These are phyloP conservation scores for Leucoraja erinaceus DNA, from an alignment of 2,113 vertebrate genomes.

Conservation along the genomic window DNA sequence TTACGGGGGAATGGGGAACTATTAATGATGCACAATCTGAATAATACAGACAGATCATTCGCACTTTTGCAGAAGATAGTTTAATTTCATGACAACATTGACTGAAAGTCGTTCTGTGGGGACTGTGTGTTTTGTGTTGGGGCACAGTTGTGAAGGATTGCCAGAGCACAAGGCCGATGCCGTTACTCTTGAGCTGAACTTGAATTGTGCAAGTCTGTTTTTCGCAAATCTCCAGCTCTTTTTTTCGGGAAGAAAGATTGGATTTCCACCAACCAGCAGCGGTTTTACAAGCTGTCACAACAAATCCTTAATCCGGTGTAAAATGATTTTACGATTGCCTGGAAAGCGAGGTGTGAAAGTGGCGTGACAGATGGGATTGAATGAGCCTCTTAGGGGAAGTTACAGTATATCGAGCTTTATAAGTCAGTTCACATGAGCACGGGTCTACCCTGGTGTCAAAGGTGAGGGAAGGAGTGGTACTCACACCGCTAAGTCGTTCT, in stretches of 20 bases:
- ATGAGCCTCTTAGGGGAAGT: conserved; percentile 40
- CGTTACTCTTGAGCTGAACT: not conserved
- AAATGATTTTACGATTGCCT: conserved; percentile 46
- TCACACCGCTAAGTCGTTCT: conserved; percentile 32
- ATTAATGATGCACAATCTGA: not conserved
- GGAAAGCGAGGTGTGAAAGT: conserved; percentile 41
- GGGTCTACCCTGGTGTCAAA: conserved; percentile 42
- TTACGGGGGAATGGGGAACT: not conserved
- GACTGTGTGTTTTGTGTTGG: not conserved
- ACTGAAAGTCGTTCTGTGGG: not conserved
- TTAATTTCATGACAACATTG: not conserved
- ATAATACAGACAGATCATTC: not conserved
- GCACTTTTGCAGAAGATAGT: not conserved
- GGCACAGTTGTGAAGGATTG: too few species aligned
- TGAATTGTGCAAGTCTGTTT: not conserved
- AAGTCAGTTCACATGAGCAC: conserved; percentile 42
- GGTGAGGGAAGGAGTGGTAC: conserved; percentile 35
- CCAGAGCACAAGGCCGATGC: too few species aligned
- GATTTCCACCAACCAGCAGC: conserved; percentile 42
- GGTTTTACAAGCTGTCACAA: conserved; percentile 41
- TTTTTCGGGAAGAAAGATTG: conserved; percentile 29
- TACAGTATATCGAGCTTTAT: conserved; percentile 42
- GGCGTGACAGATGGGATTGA: conserved; percentile 45
- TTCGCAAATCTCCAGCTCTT: not conserved
- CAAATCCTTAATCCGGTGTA: conserved; percentile 40